Evolutionary conservation across 1,140 invertebrate genomes (phyloP).

Genomic region (Elysia chlorotica): DNA sequence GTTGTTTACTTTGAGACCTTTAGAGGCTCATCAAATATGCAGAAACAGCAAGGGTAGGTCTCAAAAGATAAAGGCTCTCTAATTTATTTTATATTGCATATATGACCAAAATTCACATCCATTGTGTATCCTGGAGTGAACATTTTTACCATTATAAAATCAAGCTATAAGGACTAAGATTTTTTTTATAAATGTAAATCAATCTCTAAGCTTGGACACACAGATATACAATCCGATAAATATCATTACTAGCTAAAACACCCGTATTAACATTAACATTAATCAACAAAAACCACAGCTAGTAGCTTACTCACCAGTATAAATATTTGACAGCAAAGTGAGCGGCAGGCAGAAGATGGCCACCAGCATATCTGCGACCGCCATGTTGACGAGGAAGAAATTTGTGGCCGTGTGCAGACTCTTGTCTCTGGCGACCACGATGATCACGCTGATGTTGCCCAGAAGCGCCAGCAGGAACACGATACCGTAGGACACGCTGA

Average conservation of each 20-base stretch:
- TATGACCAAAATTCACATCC: too few relatives aligned
- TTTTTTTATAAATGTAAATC: background rate
- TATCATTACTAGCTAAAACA: background rate
- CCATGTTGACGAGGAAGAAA: slow-evolving; percentile 90
- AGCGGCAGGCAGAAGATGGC: slow-evolving; percentile 85
- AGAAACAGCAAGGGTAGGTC: too few relatives aligned
- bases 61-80: too few relatives aligned
- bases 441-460: slow-evolving; percentile 85
- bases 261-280: background rate
- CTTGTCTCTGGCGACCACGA: slow-evolving; percentile 82
- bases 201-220: background rate
- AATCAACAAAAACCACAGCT: background rate
- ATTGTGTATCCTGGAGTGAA: too few relatives aligned
- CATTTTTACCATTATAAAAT: too few relatives aligned
- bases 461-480: slow-evolving; percentile 80
- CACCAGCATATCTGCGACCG: slow-evolving; percentile 88
- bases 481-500: slow-evolving; percentile 53
- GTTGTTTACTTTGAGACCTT: too few relatives aligned
- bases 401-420: slow-evolving; percentile 89
- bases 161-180: background rate
- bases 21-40: too few relatives aligned
- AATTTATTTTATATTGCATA: too few relatives aligned
- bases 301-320: slow-evolving; percentile 42
- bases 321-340: slow-evolving; percentile 70
- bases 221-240: background rate